These are phyloP conservation scores for Drosophila sucinea DNA, from an alignment of 1,140 invertebrate genomes.

Conservation along the genomic window DNA sequence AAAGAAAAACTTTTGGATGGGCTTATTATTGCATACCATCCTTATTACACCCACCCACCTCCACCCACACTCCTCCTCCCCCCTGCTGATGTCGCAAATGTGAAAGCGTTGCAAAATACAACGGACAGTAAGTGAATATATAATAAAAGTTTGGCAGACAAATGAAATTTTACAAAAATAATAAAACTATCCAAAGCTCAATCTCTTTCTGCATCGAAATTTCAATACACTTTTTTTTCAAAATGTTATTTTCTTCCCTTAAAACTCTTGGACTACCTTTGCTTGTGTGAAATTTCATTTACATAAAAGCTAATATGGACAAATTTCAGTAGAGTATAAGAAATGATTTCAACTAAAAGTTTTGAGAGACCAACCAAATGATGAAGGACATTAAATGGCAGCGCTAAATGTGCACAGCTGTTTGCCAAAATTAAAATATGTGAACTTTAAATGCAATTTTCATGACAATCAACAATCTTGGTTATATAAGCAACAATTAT, in stretches of 20 bases:
- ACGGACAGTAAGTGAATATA: conserved; percentile 8
- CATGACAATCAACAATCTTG: no score
- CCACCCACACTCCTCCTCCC: no score
- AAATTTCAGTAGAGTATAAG: background rate
- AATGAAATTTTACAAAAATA: conserved; percentile 8
- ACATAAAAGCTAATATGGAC: background rate
- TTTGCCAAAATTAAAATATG: no score
- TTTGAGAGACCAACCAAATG: no score
- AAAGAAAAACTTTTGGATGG: conserved; percentile 26
- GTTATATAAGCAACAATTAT: no score
- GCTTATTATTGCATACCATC: background rate
- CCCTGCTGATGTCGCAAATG: conserved; percentile 15
- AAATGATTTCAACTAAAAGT: background rate
- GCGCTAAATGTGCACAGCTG: no score
- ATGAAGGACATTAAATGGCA: no score
- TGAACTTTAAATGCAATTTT: no score
- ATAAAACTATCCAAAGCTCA: conserved; percentile 24
- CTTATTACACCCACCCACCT: background rate
- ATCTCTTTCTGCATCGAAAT: background rate
- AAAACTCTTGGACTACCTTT: no score
- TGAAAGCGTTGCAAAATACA: background rate
- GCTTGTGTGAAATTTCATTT: background rate
- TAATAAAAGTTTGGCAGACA: conserved; percentile 20
- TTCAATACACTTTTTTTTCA: conserved; percentile 1
- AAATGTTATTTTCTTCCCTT: no score